phyloP scores from a whole-genome alignment of 2,113 vertebrate genomes.

The Centropus unirufus region DNA sequence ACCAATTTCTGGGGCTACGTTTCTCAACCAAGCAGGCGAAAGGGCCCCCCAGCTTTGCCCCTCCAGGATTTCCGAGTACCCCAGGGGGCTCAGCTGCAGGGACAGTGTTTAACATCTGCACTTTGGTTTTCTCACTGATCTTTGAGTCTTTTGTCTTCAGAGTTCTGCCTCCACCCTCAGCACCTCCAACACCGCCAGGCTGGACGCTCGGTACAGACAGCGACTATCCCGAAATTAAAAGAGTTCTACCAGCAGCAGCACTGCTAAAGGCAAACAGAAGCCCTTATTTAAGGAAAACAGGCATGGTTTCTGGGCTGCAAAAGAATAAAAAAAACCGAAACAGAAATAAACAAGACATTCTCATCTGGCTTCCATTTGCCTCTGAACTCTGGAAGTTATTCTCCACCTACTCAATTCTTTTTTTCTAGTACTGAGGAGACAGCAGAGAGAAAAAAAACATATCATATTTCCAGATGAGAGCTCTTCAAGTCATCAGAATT shows the following conservation, averaged over 20 bases:
- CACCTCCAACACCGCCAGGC: not conserved
- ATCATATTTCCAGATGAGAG: not conserved
- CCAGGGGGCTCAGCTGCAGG: not conserved
- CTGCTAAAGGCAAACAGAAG: not conserved
- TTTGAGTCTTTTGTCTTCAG: not conserved
- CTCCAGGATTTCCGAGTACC: not conserved
- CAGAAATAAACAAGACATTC: not conserved
- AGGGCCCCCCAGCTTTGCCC: not conserved
- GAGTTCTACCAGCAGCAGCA: not conserved
- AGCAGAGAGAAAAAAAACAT: not conserved
- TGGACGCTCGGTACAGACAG: not conserved
- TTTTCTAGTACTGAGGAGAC: not conserved
- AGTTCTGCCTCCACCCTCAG: not conserved
- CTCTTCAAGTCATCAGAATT: not conserved
- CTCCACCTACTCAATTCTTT: not conserved
- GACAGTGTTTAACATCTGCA: not conserved
- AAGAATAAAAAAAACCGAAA: not conserved
- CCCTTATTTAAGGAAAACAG: not conserved
- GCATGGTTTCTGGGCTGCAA: not conserved
- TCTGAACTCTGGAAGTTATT: not conserved
- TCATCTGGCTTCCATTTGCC: conserved; percentile 18
- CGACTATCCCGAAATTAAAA: not conserved
- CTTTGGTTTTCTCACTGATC: not conserved
- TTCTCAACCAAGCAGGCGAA: not conserved
- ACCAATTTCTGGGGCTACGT: not conserved